Conservation (phyloP, 2,797 vertebrate genomes). For the Loris lydekkerianus region DNA sequence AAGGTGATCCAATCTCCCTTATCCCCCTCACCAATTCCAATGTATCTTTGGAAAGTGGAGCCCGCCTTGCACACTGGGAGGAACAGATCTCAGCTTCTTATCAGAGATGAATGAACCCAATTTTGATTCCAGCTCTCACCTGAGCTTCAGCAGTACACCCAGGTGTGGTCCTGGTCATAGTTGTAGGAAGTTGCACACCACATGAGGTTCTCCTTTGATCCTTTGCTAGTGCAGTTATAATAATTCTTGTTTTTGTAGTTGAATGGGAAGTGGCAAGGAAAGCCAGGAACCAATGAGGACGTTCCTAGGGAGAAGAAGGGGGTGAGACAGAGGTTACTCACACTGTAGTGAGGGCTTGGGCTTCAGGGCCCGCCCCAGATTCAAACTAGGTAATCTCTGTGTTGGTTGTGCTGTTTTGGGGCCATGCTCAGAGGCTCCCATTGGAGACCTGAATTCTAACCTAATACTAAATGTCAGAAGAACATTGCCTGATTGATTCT, state of each 20-base stretch:
- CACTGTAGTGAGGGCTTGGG: accelerated
- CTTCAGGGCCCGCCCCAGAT: not conserved
- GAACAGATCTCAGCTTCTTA: not conserved
- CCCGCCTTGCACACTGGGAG: not conserved
- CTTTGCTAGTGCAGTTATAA: conserved; percentile 63
- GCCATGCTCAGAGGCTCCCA: not conserved
- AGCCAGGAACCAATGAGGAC: not conserved
- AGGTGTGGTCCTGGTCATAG: conserved; percentile 58
- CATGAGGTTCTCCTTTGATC: not conserved
- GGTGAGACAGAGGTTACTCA: not conserved
- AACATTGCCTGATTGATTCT: not conserved
- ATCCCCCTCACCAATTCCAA: accelerated
- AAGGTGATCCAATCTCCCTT: not conserved
- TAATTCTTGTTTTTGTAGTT: conserved; percentile 75
- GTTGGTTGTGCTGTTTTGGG: not conserved
- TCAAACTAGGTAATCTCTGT: too few relatives aligned
- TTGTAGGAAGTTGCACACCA: conserved; percentile 70
- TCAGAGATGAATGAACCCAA: accelerated
- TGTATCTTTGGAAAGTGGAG: not conserved
- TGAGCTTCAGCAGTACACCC: conserved; percentile 55
- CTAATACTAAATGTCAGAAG: not conserved
- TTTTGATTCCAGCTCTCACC: not conserved
- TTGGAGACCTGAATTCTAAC: not conserved
- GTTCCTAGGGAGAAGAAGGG: conserved; percentile 41
- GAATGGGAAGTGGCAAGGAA: conserved; percentile 73